Percentiles rank a stretch among this genome's conserved stretches.
phyloP scores from a whole-genome alignment of 2,797 vertebrate species.

The Sciurus vulgaris region DNA sequence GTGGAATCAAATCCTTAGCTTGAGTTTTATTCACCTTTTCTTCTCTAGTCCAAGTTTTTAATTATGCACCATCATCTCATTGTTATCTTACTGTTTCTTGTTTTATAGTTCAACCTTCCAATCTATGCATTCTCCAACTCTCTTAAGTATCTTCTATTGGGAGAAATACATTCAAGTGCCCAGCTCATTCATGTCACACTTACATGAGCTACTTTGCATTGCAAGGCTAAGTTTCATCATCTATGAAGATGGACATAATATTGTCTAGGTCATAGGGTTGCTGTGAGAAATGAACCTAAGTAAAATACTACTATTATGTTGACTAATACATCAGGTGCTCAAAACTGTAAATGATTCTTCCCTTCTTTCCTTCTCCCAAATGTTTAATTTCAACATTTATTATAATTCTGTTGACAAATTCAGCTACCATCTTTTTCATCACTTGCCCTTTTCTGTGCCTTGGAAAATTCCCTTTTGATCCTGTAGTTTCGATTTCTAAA shows the following conservation, averaged over 20 bases:
- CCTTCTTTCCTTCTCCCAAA: neutral
- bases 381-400: neutral
- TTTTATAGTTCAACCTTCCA: neutral
- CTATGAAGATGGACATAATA: neutral
- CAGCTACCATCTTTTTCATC: neutral
- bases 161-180: neutral
- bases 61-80: no score
- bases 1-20: neutral
- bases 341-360: constrained; percentile 5
- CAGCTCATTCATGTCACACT: neutral
- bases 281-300: neutral
- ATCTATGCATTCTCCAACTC: neutral
- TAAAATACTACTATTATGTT: neutral
- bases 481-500: constrained; percentile 17
- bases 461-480: neutral
- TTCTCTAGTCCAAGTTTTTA: neutral
- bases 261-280: neutral
- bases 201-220: neutral
- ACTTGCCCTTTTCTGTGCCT: neutral
- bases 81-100: neutral
- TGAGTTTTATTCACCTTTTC: neutral
- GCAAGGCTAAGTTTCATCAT: neutral
- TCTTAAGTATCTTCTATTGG: neutral
- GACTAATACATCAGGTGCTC: neutral
- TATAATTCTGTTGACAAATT: neutral